A percentile compares a stretch with the other conserved stretches of the same genome.
Conservation (phyloP, 23 tunicate genomes). For the Oikopleura dioica region DNA sequence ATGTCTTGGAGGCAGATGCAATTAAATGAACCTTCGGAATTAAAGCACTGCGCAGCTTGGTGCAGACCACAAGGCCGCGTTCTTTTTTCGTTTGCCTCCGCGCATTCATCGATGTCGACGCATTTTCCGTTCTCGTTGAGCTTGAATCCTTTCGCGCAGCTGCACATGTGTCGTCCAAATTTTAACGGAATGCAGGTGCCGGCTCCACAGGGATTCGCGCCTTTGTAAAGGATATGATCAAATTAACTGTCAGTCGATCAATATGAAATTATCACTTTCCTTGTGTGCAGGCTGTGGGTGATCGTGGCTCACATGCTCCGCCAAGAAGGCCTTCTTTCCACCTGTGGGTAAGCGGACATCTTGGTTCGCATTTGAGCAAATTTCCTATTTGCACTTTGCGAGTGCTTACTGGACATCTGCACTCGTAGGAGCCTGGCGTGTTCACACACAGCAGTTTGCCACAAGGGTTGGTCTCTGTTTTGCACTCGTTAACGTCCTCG, state of each 20-base stretch:
- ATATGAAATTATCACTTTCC: neutral
- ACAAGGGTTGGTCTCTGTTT: neutral
- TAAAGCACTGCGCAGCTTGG: neutral
- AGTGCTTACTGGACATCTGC: slow-evolving; percentile 17
- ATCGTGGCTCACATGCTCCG: neutral
- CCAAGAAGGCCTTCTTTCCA: no score
- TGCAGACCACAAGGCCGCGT: neutral
- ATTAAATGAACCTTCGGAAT: neutral
- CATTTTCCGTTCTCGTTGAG: no score
- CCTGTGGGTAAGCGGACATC: no score
- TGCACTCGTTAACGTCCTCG: neutral
- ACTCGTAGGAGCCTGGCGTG: slow-evolving; percentile 23
- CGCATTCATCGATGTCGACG: neutral
- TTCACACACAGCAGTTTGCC: slow-evolving; percentile 19
- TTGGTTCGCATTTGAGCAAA: neutral
- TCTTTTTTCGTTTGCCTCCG: no score
- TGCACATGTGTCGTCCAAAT: neutral
- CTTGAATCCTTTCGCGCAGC: neutral
- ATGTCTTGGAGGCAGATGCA: no score
- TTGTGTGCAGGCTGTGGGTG: neutral
- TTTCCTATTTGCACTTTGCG: neutral
- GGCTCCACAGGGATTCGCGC: neutral
- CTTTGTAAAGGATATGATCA: neutral
- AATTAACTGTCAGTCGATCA: neutral
- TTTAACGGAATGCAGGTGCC: neutral